Percentiles rank a stretch among this genome's conserved stretches.
phyloP scores from a whole-genome alignment of 1,140 invertebrate genomes.

The Chionoecetes opilio region DNA sequence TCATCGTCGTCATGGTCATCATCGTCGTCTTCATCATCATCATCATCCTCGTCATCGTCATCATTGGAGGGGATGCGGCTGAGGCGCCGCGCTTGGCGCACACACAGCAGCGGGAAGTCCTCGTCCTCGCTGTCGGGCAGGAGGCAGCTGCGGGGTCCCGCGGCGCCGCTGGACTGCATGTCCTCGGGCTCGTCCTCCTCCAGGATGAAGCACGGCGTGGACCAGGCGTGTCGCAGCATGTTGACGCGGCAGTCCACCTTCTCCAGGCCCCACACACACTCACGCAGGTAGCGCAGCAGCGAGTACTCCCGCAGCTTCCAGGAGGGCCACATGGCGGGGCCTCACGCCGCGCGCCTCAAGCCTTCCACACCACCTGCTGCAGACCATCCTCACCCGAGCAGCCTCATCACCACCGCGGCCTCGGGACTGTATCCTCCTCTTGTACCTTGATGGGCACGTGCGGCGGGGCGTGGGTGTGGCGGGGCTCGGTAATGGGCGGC shows the following conservation, averaged over 20 bases:
- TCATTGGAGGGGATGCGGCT: constrained; percentile 68
- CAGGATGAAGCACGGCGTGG: constrained; percentile 64
- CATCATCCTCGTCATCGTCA: constrained; percentile 68
- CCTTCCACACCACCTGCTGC: neutral
- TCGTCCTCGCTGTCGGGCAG: constrained; percentile 30
- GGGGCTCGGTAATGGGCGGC: neutral
- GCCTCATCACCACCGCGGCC: neutral
- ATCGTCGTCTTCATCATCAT: constrained; percentile 71
- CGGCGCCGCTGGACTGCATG: neutral
- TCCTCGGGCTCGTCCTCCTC: constrained; percentile 53
- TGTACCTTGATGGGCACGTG: neutral
- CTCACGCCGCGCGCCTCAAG: neutral
- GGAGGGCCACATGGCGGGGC: constrained; percentile 49
- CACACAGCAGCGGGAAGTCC: neutral
- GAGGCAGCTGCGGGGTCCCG: constrained; percentile 54
- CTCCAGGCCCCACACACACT: constrained; percentile 70
- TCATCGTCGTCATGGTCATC: constrained; percentile 70
- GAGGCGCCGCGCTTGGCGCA: constrained; percentile 33
- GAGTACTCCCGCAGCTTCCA: constrained; percentile 67
- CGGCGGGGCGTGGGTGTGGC: neutral
- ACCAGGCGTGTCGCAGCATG: constrained; percentile 71
- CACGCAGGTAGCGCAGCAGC: constrained; percentile 69
- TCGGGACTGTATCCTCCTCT: neutral
- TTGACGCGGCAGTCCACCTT: constrained; percentile 61
- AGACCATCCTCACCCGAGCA: neutral